Evolutionary conservation across 2,888 invertebrate species (phyloP).

Genomic region (Melieria omissa): DNA sequence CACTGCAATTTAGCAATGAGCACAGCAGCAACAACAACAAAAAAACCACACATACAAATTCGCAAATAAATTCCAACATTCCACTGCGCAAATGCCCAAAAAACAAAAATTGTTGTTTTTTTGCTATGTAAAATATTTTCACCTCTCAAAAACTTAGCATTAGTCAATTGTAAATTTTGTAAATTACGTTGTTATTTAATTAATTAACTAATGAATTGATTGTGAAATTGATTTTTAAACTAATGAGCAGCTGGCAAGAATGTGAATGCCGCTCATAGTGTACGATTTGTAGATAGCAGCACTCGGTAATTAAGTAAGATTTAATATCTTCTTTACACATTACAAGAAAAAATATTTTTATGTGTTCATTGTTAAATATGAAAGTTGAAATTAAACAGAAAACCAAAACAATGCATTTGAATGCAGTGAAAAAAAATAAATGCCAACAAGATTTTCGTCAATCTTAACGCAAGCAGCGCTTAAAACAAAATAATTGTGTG

Average conservation of each 20-base stretch:
- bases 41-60: no score
- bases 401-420: no score
- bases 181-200: slow-evolving; percentile 1
- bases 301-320: background rate
- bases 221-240: background rate
- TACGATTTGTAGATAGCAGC: background rate
- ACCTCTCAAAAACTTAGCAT: background rate
- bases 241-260: no score
- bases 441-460: background rate
- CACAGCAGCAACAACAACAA: no score
- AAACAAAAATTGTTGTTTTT: background rate
- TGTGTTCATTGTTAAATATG: no score
- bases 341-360: no score
- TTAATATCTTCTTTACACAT: background rate
- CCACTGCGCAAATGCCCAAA: background rate
- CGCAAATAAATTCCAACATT: no score
- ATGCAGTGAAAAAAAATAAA: background rate
- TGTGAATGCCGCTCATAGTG: no score
- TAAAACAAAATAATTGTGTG: background rate
- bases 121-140: background rate
- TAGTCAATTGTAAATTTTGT: background rate
- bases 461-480: no score
- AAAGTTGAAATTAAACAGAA: no score
- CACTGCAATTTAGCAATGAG: background rate
- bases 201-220: background rate